These are phyloP conservation scores for Oryzias curvinotus DNA, from an alignment of 2,113 vertebrate species.

Conservation along the genomic window DNA sequence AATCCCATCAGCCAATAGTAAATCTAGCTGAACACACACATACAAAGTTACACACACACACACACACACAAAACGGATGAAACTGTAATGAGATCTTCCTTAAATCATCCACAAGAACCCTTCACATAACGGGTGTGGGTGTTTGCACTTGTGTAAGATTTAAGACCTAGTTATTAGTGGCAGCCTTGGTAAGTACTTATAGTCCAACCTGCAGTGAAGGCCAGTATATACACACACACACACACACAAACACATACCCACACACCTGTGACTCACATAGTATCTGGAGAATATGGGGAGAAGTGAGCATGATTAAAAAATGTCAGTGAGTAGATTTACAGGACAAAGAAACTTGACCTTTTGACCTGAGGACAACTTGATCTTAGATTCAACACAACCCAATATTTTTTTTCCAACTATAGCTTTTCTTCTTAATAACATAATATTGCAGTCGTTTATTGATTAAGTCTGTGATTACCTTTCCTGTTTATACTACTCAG, in stretches of 20 bases:
- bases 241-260: slow-evolving; percentile 14
- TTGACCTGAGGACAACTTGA: slow-evolving; percentile 59
- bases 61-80: slow-evolving; percentile 60
- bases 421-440: not conserved
- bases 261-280: slow-evolving; percentile 19
- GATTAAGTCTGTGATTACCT: too few species aligned
- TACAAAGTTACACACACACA: slow-evolving; percentile 24
- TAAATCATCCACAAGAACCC: slow-evolving; percentile 74
- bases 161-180: slow-evolving; percentile 48
- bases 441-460: not conserved
- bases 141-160: slow-evolving; percentile 55
- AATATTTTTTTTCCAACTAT: slow-evolving; percentile 1
- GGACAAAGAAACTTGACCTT: slow-evolving; percentile 70
- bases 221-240: slow-evolving; percentile 27
- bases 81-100: slow-evolving; percentile 67
- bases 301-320: slow-evolving; percentile 72
- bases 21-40: slow-evolving; percentile 56
- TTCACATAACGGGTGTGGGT: slow-evolving; percentile 28
- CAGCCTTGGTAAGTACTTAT: slow-evolving; percentile 57
- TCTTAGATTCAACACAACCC: slow-evolving; percentile 47
- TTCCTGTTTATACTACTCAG: too few species aligned
- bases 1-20: slow-evolving; percentile 42
- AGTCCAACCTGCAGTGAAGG: slow-evolving; percentile 58
- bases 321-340: slow-evolving; percentile 74
- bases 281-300: slow-evolving; percentile 43